Percentiles rank a stretch among this genome's conserved stretches.
Conservation (phyloP, 2,888 invertebrate species). For the Cantharis lateralis region DNA sequence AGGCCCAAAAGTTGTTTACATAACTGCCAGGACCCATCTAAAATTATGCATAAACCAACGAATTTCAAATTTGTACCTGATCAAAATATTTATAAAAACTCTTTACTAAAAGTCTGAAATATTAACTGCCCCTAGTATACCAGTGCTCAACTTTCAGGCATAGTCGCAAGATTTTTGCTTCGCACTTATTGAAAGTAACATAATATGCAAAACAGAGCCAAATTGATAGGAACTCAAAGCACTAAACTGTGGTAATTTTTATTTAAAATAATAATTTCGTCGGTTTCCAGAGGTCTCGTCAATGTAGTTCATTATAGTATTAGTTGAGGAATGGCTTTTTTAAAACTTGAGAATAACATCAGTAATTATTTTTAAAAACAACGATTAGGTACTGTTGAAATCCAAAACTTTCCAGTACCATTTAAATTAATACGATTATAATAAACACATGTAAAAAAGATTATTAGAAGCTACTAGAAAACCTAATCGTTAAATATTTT, state of each 20-base stretch:
- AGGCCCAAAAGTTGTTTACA: not conserved
- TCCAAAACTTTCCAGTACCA: not conserved
- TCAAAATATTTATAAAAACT: not conserved
- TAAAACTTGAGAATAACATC: not conserved
- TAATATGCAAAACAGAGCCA: not conserved
- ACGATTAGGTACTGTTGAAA: not conserved
- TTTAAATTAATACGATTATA: not conserved
- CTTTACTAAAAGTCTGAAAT: not conserved
- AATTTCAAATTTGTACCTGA: not conserved
- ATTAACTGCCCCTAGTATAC: not conserved
- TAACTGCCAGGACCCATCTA: not conserved
- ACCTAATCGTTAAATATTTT: not conserved
- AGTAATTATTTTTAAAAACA: not conserved
- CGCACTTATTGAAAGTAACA: not conserved
- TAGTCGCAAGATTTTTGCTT: not conserved
- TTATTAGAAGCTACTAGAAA: not conserved
- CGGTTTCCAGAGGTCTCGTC: too few species aligned
- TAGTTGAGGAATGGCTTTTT: not conserved
- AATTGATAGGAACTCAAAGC: not conserved
- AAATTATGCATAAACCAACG: not conserved
- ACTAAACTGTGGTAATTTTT: too few species aligned
- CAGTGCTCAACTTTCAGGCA: too few species aligned
- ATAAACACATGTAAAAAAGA: not conserved
- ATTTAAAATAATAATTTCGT: too few species aligned
- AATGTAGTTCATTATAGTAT: not conserved